Conservation (phyloP, 2,888 invertebrate genomes). For the Oligia strigilis region DNA sequence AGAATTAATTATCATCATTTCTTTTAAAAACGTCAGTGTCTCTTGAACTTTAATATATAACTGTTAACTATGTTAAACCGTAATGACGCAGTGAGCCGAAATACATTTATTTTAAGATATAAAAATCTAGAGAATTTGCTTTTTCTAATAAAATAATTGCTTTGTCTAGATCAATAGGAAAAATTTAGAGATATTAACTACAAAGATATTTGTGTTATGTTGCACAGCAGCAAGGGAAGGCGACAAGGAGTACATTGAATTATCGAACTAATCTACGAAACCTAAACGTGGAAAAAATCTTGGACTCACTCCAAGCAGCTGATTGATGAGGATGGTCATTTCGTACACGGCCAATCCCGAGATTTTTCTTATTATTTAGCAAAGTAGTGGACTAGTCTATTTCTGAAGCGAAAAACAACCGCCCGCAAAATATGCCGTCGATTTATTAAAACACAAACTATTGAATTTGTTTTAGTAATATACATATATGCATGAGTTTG, state of each 20-base stretch:
- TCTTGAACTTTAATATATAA: slow-evolving; percentile 25
- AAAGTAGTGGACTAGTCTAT: slow-evolving; percentile 89
- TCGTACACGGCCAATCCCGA: slow-evolving; percentile 90
- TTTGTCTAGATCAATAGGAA: slow-evolving; percentile 56
- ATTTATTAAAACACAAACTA: slow-evolving; percentile 74
- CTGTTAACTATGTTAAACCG: slow-evolving; percentile 37
- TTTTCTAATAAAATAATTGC: slow-evolving; percentile 38
- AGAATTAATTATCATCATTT: slow-evolving; percentile 43
- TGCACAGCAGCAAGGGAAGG: slow-evolving; percentile 70
- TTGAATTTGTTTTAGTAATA: slow-evolving; percentile 64
- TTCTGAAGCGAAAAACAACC: slow-evolving; percentile 89
- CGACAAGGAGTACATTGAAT: slow-evolving; percentile 84
- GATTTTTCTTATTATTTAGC: slow-evolving; percentile 91
- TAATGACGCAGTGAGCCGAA: slow-evolving; percentile 36
- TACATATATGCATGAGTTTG: slow-evolving; percentile 46
- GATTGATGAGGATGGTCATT: slow-evolving; percentile 91
- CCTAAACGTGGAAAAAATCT: slow-evolving; percentile 90
- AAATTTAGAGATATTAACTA: slow-evolving; percentile 60
- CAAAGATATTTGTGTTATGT: slow-evolving; percentile 60
- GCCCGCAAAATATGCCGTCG: slow-evolving; percentile 82
- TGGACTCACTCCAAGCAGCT: slow-evolving; percentile 89
- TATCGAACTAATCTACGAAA: slow-evolving; percentile 89
- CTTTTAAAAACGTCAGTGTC: slow-evolving; percentile 25
- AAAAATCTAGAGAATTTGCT: slow-evolving; percentile 25
- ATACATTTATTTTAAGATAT: slow-evolving; percentile 32